Percentiles rank a stretch among this genome's conserved stretches.
Evolutionary conservation across 2,797 vertebrate species (phyloP).

Genomic region (Parauchenoglanis ngamensis): DNA sequence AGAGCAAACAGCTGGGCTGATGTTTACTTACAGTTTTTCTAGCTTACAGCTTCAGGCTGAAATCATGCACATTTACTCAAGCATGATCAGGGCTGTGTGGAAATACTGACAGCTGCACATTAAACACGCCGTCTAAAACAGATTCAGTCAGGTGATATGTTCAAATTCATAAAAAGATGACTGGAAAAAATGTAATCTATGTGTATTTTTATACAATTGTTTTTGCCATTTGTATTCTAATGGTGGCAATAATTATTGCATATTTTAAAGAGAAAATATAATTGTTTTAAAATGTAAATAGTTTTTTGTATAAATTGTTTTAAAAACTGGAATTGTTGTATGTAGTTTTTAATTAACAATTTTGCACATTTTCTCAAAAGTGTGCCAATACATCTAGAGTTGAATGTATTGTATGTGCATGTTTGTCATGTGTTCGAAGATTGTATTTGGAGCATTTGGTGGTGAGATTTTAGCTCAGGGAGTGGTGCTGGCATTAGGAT

Average conservation of each 20-base stretch:
- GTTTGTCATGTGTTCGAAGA: neutral
- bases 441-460: neutral
- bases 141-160: constrained; percentile 2
- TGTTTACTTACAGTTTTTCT: constrained; percentile 34
- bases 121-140: neutral
- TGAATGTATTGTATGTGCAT: neutral
- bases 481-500: neutral
- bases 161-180: neutral
- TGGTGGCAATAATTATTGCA: neutral
- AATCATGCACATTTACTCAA: constrained; percentile 22
- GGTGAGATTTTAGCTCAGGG: neutral
- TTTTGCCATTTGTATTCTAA: neutral
- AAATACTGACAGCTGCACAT: constrained; percentile 5
- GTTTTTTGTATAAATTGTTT: neutral
- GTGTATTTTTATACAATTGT: neutral
- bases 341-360: neutral
- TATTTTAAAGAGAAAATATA: neutral
- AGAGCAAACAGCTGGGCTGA: constrained; percentile 47
- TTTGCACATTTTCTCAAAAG: neutral
- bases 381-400: neutral
- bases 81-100: neutral
- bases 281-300: neutral
- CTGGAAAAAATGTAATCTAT: neutral
- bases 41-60: neutral
- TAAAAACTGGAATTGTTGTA: neutral